These are phyloP conservation scores for Phymastichus coffea DNA, from an alignment of 1,140 invertebrate genomes.

Conservation along the genomic window DNA sequence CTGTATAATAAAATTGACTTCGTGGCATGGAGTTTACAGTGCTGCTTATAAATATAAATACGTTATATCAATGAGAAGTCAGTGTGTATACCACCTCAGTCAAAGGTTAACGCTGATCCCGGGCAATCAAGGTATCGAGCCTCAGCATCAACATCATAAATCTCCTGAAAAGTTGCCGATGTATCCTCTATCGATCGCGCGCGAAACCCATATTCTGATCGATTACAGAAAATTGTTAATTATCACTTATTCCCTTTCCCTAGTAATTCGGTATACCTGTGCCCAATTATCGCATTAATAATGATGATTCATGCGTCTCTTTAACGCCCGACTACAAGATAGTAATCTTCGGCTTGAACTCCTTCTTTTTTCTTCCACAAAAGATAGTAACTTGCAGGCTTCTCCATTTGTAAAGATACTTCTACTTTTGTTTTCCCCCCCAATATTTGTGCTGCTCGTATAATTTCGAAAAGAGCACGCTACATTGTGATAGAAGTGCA, in stretches of 20 bases:
- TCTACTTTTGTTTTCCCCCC: conserved; percentile 9
- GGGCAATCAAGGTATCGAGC: too few species aligned
- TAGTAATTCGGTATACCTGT: conserved; percentile 23
- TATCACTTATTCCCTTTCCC: conserved; percentile 28
- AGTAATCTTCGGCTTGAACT: conserved; percentile 12
- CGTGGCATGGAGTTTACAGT: too few species aligned
- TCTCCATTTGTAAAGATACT: conserved; percentile 11
- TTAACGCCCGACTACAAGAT: conserved; percentile 26
- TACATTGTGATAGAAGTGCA: too few species aligned
- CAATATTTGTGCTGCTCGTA: conserved; percentile 15
- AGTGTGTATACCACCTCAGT: too few species aligned
- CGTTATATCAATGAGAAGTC: too few species aligned
- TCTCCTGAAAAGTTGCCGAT: conserved; percentile 1
- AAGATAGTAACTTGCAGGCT: conserved; percentile 26
- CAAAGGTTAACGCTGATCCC: conserved; percentile 11
- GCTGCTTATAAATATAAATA: too few species aligned
- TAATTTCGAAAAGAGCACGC: too few species aligned
- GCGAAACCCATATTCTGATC: conserved; percentile 20
- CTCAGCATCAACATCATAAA: conserved; percentile 18
- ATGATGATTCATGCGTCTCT: conserved; percentile 27
- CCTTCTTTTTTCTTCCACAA: conserved; percentile 15
- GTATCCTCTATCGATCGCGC: neutral
- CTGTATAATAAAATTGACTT: too few species aligned
- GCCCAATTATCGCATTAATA: conserved; percentile 30
- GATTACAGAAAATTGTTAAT: conserved; percentile 30